phyloP scores from a whole-genome alignment of 1,140 invertebrate species.

The Meteorus sp. region DNA sequence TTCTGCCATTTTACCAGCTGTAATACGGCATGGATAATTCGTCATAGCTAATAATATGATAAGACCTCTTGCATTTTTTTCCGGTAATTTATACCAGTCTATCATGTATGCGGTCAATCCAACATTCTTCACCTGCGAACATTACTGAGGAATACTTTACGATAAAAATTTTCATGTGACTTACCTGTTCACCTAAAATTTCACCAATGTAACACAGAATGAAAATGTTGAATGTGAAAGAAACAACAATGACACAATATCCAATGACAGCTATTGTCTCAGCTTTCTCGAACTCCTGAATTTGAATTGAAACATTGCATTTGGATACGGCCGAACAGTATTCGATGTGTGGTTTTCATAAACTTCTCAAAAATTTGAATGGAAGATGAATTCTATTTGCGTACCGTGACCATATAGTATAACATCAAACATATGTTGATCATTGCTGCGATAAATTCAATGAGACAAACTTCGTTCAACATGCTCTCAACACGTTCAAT shows the following conservation, averaged over 20 bases:
- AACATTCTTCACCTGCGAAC: conserved; percentile 27
- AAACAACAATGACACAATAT: conserved; percentile 18
- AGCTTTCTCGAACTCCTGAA: conserved; percentile 41
- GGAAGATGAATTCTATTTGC: background rate
- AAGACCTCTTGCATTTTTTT: conserved; percentile 29
- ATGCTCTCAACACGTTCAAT: conserved; percentile 36
- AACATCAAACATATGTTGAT: conserved; percentile 48
- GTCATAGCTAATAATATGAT: conserved; percentile 37
- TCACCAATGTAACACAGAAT: conserved; percentile 27
- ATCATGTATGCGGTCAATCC: conserved; percentile 27
- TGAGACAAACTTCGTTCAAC: conserved; percentile 43
- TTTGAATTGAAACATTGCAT: background rate
- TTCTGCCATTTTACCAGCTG: conserved; percentile 37
- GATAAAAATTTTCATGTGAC: too few relatives aligned
- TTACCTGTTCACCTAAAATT: conserved; percentile 18
- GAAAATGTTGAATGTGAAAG: conserved; percentile 29
- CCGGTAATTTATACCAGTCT: conserved; percentile 32
- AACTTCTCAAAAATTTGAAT: too few relatives aligned
- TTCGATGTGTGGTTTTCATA: too few relatives aligned
- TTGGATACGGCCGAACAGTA: background rate
- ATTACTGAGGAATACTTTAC: too few relatives aligned
- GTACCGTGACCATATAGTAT: conserved; percentile 46
- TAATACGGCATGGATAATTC: conserved; percentile 31
- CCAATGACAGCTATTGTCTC: conserved; percentile 19
- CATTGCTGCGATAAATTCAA: conserved; percentile 45